phyloP scores from a whole-genome alignment of 2,113 vertebrate genomes.

The Gadus macrocephalus region DNA sequence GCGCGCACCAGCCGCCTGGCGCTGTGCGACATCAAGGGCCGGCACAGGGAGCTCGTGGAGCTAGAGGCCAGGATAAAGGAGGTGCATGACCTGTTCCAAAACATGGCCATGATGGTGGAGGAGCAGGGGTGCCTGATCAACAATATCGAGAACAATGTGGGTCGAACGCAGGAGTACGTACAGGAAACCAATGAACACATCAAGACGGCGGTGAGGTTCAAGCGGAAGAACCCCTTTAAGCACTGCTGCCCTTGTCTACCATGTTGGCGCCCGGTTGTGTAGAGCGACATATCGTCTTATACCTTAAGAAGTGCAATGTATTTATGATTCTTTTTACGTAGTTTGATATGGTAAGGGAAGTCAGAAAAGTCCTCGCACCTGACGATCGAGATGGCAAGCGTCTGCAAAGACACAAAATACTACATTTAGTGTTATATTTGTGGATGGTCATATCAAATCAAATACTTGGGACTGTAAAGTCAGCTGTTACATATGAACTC shows the following conservation, averaged over 20 bases:
- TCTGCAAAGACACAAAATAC: not conserved
- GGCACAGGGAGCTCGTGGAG: conserved; percentile 84
- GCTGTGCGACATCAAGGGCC: conserved; percentile 78
- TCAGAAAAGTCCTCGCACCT: not conserved
- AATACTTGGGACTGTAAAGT: too few species aligned
- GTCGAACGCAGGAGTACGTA: conserved; percentile 72
- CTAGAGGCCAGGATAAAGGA: conserved; percentile 82
- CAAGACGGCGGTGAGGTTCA: conserved; percentile 76
- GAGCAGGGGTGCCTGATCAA: conserved; percentile 79
- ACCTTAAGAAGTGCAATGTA: not conserved
- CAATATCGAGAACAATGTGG: conserved; percentile 80
- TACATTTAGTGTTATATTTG: not conserved
- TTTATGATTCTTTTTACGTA: not conserved
- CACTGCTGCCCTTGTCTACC: conserved; percentile 68
- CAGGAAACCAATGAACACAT: conserved; percentile 72
- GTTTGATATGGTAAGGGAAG: not conserved
- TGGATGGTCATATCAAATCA: not conserved
- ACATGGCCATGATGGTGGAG: conserved; percentile 84
- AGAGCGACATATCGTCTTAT: not conserved
- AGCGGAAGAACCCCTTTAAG: conserved; percentile 77
- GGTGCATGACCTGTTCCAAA: conserved; percentile 80
- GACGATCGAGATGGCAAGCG: not conserved
- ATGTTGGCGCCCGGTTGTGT: conserved; percentile 33
- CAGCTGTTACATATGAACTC: too few species aligned
- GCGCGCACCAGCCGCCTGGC: conserved; percentile 72